Conservation (phyloP, 2,113 vertebrate species). For the Bucco capensis region DNA sequence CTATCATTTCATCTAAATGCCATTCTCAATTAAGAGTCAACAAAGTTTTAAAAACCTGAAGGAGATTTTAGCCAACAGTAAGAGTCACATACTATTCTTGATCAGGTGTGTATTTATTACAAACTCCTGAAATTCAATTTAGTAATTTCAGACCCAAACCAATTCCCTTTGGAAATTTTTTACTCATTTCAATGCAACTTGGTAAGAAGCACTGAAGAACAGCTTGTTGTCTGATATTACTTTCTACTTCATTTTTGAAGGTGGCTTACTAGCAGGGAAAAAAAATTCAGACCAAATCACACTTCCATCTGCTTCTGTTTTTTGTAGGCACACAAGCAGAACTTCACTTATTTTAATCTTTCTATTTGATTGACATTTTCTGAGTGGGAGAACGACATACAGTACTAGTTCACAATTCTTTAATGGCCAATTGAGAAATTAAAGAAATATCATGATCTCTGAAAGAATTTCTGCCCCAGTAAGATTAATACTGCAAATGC, state of each 20-base stretch:
- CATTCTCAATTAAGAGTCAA: neutral
- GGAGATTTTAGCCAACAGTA: neutral
- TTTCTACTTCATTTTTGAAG: constrained; percentile 15
- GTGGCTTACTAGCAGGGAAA: neutral
- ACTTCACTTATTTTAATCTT: constrained; percentile 15
- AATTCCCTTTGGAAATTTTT: neutral
- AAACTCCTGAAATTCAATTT: neutral
- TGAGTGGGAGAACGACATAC: neutral
- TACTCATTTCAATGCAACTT: neutral
- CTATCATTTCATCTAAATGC: neutral
- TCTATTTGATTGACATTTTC: constrained; percentile 31
- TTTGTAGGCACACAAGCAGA: constrained; percentile 12
- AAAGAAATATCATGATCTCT: constrained; percentile 26
- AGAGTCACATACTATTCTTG: neutral
- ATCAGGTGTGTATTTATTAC: neutral
- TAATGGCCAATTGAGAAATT: constrained; percentile 38
- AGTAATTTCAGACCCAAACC: neutral
- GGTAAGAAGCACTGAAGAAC: neutral
- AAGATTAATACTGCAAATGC: constrained; percentile 20
- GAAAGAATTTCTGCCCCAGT: constrained; percentile 17
- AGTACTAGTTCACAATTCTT: constrained; percentile 1
- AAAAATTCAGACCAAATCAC: neutral
- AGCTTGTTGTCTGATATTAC: neutral
- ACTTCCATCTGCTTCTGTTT: constrained; percentile 32
- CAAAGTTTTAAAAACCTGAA: neutral